Evolutionary conservation across 1,140 invertebrate species (phyloP).

Genomic region (Drosophila sp.): DNA sequence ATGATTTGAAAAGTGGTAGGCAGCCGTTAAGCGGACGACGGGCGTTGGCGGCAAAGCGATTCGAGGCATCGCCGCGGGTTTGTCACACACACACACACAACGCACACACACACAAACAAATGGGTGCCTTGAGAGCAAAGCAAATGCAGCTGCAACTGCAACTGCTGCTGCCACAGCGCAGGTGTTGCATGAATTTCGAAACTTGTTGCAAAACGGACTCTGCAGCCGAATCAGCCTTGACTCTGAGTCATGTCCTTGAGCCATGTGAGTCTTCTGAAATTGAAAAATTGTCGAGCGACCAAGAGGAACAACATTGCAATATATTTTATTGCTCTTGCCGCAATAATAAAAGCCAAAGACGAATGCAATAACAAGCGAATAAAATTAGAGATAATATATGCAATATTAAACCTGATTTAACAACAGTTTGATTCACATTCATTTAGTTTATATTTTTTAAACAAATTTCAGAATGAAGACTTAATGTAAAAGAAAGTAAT

Average conservation of each 20-base stretch:
- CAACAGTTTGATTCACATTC: too few species aligned
- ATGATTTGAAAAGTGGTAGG: constrained; percentile 79
- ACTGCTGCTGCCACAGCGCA: constrained; percentile 6
- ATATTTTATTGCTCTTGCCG: constrained; percentile 12
- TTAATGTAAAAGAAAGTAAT: too few species aligned
- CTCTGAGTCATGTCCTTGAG: constrained; percentile 67
- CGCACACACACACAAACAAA: constrained; percentile 16
- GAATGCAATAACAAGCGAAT: neutral
- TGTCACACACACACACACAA: constrained; percentile 35
- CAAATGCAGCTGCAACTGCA: constrained; percentile 47
- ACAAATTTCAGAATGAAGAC: too few species aligned
- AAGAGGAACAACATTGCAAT: constrained; percentile 26
- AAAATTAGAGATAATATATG: neutral
- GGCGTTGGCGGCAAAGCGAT: constrained; percentile 20
- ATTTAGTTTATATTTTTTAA: too few species aligned
- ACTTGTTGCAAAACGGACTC: constrained; percentile 70
- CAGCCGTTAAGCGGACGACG: constrained; percentile 59
- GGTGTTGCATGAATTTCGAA: constrained; percentile 46
- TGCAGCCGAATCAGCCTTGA: constrained; percentile 66
- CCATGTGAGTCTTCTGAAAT: constrained; percentile 50
- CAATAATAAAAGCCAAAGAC: constrained; percentile 2
- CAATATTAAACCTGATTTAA: too few species aligned
- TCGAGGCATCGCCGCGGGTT: constrained; percentile 21
- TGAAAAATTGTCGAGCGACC: constrained; percentile 65
- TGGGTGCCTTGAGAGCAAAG: constrained; percentile 63